Evolutionary conservation across 2,113 vertebrate species (phyloP).

Genomic region (Apeltes quadracus): DNA sequence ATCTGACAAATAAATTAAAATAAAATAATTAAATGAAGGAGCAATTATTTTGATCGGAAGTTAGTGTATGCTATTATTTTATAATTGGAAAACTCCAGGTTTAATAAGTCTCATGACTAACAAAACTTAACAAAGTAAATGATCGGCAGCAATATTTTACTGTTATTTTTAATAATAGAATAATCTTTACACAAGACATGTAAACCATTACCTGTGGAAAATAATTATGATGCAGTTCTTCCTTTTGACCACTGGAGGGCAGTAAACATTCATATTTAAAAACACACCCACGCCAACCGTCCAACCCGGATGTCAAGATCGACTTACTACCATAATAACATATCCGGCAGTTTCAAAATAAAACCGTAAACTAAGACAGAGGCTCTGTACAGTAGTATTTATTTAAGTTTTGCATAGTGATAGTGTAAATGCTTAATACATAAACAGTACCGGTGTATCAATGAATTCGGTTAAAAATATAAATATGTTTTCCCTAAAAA

Average conservation of each 20-base stretch:
- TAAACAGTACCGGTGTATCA: neutral
- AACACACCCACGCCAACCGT: neutral
- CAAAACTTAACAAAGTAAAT: too few species aligned
- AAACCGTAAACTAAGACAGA: neutral
- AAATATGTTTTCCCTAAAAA: neutral
- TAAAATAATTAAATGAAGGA: too few species aligned
- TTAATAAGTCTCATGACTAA: too few species aligned
- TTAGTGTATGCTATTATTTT: too few species aligned
- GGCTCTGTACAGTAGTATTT: neutral
- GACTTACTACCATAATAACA: neutral
- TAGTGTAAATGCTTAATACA: neutral
- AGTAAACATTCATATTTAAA: neutral
- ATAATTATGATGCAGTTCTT: neutral
- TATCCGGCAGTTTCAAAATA: neutral
- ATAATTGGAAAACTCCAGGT: too few species aligned
- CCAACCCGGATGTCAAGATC: neutral
- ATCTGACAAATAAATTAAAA: too few species aligned
- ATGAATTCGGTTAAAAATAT: neutral
- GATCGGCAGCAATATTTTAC: too few species aligned
- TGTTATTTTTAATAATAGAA: too few species aligned
- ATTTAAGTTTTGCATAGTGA: constrained; percentile 2
- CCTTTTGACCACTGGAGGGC: neutral
- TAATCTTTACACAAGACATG: too few species aligned
- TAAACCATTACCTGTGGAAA: too few species aligned
- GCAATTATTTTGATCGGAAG: too few species aligned